Evolutionary conservation across 1,140 invertebrate genomes (phyloP).

Genomic region (Rhyacophila brunnea): DNA sequence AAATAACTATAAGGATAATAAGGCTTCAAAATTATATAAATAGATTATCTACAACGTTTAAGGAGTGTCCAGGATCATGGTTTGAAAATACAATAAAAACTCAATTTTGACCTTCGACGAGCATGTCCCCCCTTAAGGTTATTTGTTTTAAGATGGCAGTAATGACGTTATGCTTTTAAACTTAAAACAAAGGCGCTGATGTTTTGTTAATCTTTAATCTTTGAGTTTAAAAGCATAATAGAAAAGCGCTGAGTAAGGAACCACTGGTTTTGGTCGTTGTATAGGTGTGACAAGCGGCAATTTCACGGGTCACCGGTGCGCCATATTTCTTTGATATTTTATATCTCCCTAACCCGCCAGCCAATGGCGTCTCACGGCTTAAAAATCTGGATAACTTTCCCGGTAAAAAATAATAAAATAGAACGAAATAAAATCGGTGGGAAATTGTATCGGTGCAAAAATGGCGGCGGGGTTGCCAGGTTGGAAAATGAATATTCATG

Average conservation of each 20-base stretch:
- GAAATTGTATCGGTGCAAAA: conserved; percentile 23
- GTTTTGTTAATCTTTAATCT: too few species aligned
- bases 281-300: conserved; percentile 32
- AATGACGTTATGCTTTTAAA: too few species aligned
- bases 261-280: background rate
- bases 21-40: too few species aligned
- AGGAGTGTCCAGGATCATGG: too few species aligned
- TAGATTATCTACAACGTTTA: too few species aligned
- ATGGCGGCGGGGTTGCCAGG: conserved; percentile 20
- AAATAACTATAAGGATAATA: too few species aligned
- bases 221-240: too few species aligned
- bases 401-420: background rate
- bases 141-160: too few species aligned
- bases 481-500: conserved; percentile 34
- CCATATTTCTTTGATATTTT: conserved; percentile 34
- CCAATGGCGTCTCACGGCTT: conserved; percentile 21
- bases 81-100: too few species aligned
- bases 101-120: too few species aligned
- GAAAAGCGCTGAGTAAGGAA: background rate
- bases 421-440: background rate
- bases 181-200: too few species aligned
- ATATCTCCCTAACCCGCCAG: conserved; percentile 13
- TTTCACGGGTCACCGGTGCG: conserved; percentile 32
- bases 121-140: too few species aligned
- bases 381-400: conserved; percentile 26